A percentile compares a stretch with the other conserved stretches of the same genome.
Conservation (phyloP, 53 echinoderm and acorn worm species). For the Zoroaster sp. region DNA sequence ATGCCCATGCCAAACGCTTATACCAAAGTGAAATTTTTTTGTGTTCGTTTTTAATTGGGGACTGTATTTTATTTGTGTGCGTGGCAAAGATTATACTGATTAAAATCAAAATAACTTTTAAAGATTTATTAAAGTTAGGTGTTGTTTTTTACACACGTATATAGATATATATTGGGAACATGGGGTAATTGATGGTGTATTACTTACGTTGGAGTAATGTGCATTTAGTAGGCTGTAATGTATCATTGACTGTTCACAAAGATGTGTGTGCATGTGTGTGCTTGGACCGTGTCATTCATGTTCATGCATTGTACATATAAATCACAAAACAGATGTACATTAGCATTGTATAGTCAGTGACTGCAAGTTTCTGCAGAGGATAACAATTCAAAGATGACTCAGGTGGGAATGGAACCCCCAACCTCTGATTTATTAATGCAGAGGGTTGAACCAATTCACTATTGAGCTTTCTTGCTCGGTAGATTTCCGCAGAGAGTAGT, state of each 20-base stretch:
- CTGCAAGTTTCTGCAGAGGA: not conserved
- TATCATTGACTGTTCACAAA: not conserved
- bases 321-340: not conserved
- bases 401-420: not conserved
- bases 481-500: no score
- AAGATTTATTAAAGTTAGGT: constrained; percentile 1
- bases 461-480: no score
- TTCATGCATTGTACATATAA: not conserved
- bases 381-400: not conserved
- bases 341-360: not conserved
- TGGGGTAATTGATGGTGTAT: not conserved
- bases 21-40: constrained; percentile 26
- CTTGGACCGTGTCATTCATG: not conserved
- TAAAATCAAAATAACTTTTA: constrained; percentile 8
- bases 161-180: not conserved
- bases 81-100: constrained; percentile 18
- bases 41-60: not conserved
- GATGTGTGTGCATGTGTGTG: not conserved
- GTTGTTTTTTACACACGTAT: constrained; percentile 23
- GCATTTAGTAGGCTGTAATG: not conserved
- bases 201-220: not conserved
- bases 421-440: not conserved
- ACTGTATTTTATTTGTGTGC: constrained; percentile 22
- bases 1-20: constrained; percentile 21
- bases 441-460: no score